Conservation (phyloP, 2,797 vertebrate species). For the Psittacula echo region DNA sequence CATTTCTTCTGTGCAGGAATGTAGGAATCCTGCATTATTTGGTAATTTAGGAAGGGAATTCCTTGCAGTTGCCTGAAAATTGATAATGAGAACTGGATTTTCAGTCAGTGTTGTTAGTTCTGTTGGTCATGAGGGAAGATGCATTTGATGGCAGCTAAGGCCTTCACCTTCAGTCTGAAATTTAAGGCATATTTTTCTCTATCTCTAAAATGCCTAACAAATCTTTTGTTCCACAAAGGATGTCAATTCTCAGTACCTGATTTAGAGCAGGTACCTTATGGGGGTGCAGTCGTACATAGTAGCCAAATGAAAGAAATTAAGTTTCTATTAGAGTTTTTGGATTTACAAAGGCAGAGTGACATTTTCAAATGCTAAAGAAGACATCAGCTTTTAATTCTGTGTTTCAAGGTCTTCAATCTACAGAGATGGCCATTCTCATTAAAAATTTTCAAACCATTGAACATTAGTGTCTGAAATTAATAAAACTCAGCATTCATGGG, state of each 20-base stretch:
- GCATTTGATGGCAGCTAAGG: neutral
- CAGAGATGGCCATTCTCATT: slow-evolving; percentile 53
- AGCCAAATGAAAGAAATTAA: neutral
- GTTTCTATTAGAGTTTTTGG: neutral
- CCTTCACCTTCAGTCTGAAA: neutral
- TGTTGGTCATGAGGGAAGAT: neutral
- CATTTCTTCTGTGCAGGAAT: neutral
- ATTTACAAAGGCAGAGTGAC: neutral
- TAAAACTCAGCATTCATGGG: slow-evolving; percentile 26
- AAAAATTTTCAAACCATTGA: slow-evolving; percentile 73
- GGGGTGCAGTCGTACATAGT: neutral
- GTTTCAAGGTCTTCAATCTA: slow-evolving; percentile 47
- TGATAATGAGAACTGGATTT: neutral
- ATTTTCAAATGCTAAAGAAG: slow-evolving; percentile 28
- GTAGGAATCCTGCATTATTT: neutral
- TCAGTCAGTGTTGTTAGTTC: neutral
- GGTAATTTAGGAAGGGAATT: neutral
- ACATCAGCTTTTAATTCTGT: slow-evolving; percentile 16
- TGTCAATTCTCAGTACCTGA: neutral
- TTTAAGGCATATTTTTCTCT: neutral
- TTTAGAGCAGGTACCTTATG: neutral
- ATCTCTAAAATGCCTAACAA: neutral
- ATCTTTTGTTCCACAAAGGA: neutral
- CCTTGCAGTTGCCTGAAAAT: neutral
- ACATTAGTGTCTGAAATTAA: slow-evolving; percentile 64